Conservation (phyloP, 2,797 vertebrate genomes). For the Schizopygopsis malacanthus region DNA sequence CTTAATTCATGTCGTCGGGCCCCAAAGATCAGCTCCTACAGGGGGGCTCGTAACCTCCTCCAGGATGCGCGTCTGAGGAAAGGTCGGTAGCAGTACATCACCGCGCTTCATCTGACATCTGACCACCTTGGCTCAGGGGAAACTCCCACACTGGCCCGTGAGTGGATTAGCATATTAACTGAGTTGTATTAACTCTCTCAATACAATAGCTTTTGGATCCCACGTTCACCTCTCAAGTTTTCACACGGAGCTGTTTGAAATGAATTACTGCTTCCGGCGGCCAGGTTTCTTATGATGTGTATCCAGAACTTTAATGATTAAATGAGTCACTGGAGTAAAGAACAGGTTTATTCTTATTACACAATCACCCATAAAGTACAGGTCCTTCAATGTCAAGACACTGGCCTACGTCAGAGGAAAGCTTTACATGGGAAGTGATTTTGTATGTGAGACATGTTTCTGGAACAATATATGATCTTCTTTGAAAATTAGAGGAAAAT, state of each 20-base stretch:
- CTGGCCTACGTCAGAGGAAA: not conserved
- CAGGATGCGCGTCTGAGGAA: slow-evolving; percentile 21
- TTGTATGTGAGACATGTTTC: not conserved
- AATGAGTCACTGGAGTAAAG: slow-evolving; percentile 16
- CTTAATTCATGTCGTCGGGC: slow-evolving; percentile 34
- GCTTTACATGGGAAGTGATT: not conserved
- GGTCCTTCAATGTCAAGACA: not conserved
- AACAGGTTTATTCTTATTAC: slow-evolving; percentile 25
- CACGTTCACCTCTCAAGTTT: not conserved
- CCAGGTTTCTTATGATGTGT: slow-evolving; percentile 14
- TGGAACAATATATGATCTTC: not conserved
- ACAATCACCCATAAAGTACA: not conserved
- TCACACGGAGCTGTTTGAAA: not conserved
- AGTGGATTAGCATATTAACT: slow-evolving; percentile 38
- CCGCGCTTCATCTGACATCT: slow-evolving; percentile 77
- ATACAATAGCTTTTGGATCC: not conserved
- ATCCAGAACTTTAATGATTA: slow-evolving; percentile 25
- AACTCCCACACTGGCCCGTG: not conserved
- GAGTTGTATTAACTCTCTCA: slow-evolving; percentile 9
- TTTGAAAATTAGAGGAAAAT: not conserved
- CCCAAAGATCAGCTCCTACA: slow-evolving; percentile 33
- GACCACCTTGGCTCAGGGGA: slow-evolving; percentile 55
- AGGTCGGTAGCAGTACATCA: slow-evolving; percentile 48
- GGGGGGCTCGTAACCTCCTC: slow-evolving; percentile 27
- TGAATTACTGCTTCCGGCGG: slow-evolving; percentile 10